Percentiles rank a stretch among this genome's conserved stretches.
Conservation (phyloP, 2,113 vertebrate species). For the Cathartes aura region DNA sequence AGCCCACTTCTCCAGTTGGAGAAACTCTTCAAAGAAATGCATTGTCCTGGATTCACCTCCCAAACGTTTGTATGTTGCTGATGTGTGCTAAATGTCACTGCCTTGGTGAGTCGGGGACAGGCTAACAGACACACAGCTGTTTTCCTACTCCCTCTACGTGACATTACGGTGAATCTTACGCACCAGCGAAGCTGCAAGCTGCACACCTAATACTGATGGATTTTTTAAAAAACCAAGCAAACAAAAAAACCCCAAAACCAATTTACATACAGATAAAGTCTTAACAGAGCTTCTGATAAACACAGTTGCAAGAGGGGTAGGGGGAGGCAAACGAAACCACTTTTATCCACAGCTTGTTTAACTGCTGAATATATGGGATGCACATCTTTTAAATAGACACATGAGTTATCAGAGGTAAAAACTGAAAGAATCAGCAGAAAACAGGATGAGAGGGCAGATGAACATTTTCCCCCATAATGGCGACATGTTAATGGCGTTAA, state of each 20-base stretch:
- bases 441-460: not conserved
- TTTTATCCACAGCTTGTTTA: not conserved
- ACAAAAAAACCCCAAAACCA: not conserved
- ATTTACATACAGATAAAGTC: not conserved
- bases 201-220: not conserved
- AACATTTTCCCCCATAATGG: not conserved
- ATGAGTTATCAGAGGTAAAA: not conserved
- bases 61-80: not conserved
- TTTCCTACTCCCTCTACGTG: not conserved
- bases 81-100: not conserved
- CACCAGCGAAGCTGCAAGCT: not conserved
- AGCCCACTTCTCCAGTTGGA: not conserved
- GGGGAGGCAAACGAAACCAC: not conserved
- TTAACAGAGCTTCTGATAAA: not conserved
- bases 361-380: constrained; percentile 4
- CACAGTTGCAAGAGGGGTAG: not conserved
- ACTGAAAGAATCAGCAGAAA: not conserved
- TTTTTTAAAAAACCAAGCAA: not conserved
- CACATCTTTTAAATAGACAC: not conserved
- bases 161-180: not conserved
- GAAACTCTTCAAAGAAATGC: not conserved
- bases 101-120: not conserved
- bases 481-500: not conserved
- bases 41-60: not conserved
- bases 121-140: not conserved